Percentiles rank a stretch among this genome's conserved stretches.
These are phyloP conservation scores for Baronia brevicornis DNA, from an alignment of 2,888 invertebrate genomes.

Conservation along the genomic window DNA sequence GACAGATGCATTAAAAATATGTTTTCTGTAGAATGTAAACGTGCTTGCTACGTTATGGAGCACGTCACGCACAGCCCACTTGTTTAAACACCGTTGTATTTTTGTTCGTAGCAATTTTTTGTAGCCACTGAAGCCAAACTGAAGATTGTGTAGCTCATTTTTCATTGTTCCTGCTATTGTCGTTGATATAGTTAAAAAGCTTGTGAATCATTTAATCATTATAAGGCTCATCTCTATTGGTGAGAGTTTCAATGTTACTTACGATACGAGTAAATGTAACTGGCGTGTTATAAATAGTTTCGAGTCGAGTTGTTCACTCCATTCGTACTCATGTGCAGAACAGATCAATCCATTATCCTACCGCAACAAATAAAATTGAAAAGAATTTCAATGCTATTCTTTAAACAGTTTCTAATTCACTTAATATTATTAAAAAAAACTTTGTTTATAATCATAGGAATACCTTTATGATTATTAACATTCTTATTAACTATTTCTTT, in stretches of 20 bases:
- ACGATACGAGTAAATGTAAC: conserved; percentile 51
- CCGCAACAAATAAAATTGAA: conserved; percentile 64
- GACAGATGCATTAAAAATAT: neutral
- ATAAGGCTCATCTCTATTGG: conserved; percentile 42
- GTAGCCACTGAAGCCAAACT: conserved; percentile 1
- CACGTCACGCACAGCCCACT: conserved; percentile 5
- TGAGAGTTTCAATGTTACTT: conserved; percentile 63
- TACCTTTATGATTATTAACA: too few species aligned
- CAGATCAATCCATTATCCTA: conserved; percentile 66
- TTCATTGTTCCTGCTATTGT: too few species aligned
- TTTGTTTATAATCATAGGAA: too few species aligned
- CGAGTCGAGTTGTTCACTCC: conserved; percentile 51
- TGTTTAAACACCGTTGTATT: conserved; percentile 5
- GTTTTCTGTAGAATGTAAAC: neutral
- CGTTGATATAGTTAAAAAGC: too few species aligned
- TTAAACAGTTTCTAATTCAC: conserved; percentile 20
- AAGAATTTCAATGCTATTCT: conserved; percentile 48
- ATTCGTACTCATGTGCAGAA: conserved; percentile 51
- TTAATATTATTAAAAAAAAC: too few species aligned
- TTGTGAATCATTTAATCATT: too few species aligned
- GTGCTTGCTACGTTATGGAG: too few species aligned
- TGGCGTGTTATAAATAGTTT: conserved; percentile 60
- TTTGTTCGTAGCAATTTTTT: conserved; percentile 2
- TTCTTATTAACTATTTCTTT: too few species aligned
- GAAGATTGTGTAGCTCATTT: conserved; percentile 31